Evolutionary conservation across 2,797 vertebrate genomes (phyloP).

Genomic region (Sebastes miniatus): DNA sequence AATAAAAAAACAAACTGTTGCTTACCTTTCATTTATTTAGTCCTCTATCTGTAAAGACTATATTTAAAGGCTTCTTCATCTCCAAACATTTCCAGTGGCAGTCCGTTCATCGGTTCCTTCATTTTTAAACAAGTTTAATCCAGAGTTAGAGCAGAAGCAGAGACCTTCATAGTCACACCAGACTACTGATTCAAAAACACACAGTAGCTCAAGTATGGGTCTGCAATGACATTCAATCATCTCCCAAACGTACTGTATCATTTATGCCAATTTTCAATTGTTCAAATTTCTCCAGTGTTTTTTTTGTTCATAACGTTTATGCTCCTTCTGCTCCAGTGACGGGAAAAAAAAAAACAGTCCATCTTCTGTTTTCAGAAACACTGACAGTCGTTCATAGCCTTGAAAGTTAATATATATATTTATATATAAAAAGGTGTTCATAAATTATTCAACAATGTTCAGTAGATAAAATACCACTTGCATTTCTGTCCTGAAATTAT

Average conservation of each 20-base stretch:
- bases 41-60: constrained; percentile 29
- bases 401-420: constrained; percentile 69
- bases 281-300: constrained; percentile 76
- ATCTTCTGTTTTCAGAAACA: constrained; percentile 40
- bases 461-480: constrained; percentile 83
- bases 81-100: constrained; percentile 47
- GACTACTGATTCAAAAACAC: constrained; percentile 59
- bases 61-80: constrained; percentile 52
- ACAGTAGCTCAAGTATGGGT: constrained; percentile 57
- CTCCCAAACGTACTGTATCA: constrained; percentile 41
- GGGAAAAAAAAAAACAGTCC: constrained; percentile 9
- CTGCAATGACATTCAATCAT: constrained; percentile 64
- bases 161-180: constrained; percentile 57
- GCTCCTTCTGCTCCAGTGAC: constrained; percentile 69
- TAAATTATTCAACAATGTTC: constrained; percentile 84
- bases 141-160: constrained; percentile 61
- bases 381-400: constrained; percentile 52
- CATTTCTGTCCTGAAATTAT: constrained; percentile 79
- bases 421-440: constrained; percentile 69
- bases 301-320: constrained; percentile 60
- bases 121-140: constrained; percentile 67
- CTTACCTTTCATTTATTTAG: constrained; percentile 66
- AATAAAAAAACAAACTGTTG: background rate
- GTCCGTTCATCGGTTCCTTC: constrained; percentile 71
- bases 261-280: constrained; percentile 40